Conservation (phyloP, 2,113 vertebrate genomes). For the Gavia stellata region DNA sequence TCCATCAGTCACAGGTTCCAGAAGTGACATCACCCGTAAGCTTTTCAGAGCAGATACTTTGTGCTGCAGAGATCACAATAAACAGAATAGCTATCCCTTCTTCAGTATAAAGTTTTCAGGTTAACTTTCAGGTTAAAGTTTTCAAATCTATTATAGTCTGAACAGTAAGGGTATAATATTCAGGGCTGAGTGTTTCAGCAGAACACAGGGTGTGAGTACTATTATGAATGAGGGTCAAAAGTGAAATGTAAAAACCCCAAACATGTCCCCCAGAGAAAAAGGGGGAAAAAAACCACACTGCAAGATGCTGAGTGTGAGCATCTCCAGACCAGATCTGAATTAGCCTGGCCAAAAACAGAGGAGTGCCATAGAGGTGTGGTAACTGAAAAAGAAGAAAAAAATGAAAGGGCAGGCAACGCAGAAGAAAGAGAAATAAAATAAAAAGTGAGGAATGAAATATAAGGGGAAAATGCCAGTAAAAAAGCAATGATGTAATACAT, state of each 20-base stretch:
- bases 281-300: fast-evolving
- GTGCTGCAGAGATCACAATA: background rate
- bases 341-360: background rate
- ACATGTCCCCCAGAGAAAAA: fast-evolving
- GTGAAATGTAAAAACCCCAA: background rate
- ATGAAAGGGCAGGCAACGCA: background rate
- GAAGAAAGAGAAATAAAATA: background rate
- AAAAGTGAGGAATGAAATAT: background rate
- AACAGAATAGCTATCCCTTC: background rate
- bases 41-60: background rate
- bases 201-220: background rate
- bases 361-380: background rate
- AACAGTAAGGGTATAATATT: background rate
- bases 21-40: background rate
- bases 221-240: background rate
- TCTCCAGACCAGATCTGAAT: background rate
- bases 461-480: background rate
- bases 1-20: background rate
- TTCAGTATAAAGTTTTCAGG: background rate
- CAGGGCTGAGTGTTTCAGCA: background rate
- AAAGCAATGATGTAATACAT: fast-evolving
- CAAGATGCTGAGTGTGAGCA: background rate
- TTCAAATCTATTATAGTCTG: background rate
- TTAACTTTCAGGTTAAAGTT: background rate
- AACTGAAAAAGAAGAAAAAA: background rate